Conservation (phyloP, 1,140 invertebrate genomes). For the Atta colombica region DNA sequence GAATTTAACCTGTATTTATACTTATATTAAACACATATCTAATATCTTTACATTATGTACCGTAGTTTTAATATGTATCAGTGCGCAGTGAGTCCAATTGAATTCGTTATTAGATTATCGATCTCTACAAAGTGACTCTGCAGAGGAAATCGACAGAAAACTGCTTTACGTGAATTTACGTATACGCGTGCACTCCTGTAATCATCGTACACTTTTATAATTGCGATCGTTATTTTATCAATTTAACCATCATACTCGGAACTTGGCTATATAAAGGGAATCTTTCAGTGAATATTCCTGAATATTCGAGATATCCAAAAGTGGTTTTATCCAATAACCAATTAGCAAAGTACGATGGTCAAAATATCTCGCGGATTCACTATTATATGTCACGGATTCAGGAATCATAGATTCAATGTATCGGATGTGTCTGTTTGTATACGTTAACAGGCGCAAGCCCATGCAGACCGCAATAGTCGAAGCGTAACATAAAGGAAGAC, state of each 20-base stretch:
- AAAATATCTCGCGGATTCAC: not conserved
- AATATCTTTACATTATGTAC: too few relatives aligned
- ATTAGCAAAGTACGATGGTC: slow-evolving; percentile 2
- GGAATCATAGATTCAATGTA: not conserved
- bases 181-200: slow-evolving; percentile 25
- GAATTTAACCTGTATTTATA: too few relatives aligned
- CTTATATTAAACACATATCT: too few relatives aligned
- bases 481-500: slow-evolving; percentile 55
- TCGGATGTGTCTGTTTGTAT: slow-evolving; percentile 28
- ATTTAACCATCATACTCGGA: not conserved
- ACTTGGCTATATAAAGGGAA: not conserved
- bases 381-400: not conserved
- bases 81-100: too few relatives aligned
- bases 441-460: slow-evolving; percentile 58
- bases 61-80: too few relatives aligned
- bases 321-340: not conserved
- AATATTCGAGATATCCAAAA: not conserved
- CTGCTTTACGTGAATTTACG: slow-evolving; percentile 17
- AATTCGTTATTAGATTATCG: not conserved
- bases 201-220: not conserved
- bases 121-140: slow-evolving; percentile 15
- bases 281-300: not conserved
- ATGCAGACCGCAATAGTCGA: slow-evolving; percentile 58
- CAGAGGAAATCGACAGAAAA: slow-evolving; percentile 35
- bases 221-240: not conserved